phyloP scores from a whole-genome alignment of 2,113 vertebrate species.

The Empidonax traillii region DNA sequence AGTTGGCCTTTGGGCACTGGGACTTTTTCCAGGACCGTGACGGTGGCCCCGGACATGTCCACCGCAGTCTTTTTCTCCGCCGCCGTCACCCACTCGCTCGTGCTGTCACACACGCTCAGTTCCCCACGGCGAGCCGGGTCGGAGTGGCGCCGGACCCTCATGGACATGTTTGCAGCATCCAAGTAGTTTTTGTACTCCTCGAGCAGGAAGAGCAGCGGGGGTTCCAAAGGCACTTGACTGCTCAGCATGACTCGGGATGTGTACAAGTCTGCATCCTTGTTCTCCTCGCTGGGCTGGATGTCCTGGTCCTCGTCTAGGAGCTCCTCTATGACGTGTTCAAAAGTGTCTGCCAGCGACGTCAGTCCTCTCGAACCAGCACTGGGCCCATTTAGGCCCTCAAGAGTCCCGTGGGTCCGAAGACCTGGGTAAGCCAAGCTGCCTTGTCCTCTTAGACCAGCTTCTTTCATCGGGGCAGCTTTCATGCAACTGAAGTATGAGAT shows the following conservation, averaged over 20 bases:
- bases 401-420: slow-evolving; percentile 91
- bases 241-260: slow-evolving; percentile 97
- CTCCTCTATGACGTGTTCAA: slow-evolving; percentile 98
- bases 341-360: slow-evolving; percentile 91
- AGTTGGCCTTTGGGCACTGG: slow-evolving; percentile 97
- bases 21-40: slow-evolving; percentile 98
- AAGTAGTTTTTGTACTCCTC: slow-evolving; percentile 99
- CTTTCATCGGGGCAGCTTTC: slow-evolving; percentile 99
- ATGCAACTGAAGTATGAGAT: slow-evolving; percentile 99
- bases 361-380: slow-evolving; percentile 79
- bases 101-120: slow-evolving; percentile 99
- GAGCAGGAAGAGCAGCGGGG: slow-evolving; percentile 96
- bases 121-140: slow-evolving; percentile 95
- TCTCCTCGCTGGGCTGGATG: slow-evolving; percentile 77
- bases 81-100: slow-evolving; percentile 98
- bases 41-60: slow-evolving; percentile 98
- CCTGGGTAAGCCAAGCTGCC: slow-evolving; percentile 93
- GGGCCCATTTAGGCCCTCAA: slow-evolving; percentile 85
- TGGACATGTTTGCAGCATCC: slow-evolving; percentile 98
- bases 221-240: slow-evolving; percentile 99
- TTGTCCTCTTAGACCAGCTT: slow-evolving; percentile 90
- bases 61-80: slow-evolving; percentile 99
- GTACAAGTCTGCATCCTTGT: slow-evolving; percentile 95
- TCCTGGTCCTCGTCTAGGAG: slow-evolving; percentile 89
- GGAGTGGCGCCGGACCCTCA: slow-evolving; percentile 97